Percentiles rank a stretch among this genome's conserved stretches.
These are phyloP conservation scores for Andrena dorsata DNA, from an alignment of 2,888 invertebrate genomes.

Conservation along the genomic window DNA sequence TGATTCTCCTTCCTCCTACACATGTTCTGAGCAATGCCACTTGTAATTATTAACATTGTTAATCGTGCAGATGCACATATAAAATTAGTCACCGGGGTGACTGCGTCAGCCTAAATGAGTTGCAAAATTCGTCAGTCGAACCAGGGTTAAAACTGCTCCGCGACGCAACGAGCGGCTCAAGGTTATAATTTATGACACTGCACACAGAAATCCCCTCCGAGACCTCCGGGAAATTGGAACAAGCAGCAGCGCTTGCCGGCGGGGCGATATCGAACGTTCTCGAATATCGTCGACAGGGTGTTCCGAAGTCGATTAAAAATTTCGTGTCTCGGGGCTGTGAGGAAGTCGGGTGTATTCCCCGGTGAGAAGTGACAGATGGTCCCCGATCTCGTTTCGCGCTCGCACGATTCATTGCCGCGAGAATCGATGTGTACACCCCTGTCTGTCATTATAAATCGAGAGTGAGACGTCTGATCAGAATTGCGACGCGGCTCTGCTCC, in stretches of 20 bases:
- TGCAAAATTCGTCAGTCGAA: no score
- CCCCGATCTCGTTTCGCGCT: slow-evolving; percentile 63
- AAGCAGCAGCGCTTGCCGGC: no score
- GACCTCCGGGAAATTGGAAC: background rate
- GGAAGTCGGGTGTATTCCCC: slow-evolving; percentile 22
- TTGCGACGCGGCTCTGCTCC: background rate
- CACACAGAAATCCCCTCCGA: background rate
- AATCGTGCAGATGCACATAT: no score
- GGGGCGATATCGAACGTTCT: background rate
- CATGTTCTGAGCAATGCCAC: no score
- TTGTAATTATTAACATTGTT: no score
- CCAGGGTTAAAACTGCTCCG: background rate
- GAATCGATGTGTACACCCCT: slow-evolving; percentile 74
- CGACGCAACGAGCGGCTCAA: no score
- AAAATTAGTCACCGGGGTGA: no score
- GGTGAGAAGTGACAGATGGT: slow-evolving; percentile 49
- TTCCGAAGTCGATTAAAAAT: slow-evolving; percentile 33
- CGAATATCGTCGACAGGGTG: background rate
- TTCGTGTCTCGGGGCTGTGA: slow-evolving; percentile 22
- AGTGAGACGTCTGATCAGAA: background rate
- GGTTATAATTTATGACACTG: no score
- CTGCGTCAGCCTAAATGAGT: no score
- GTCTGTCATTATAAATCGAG: slow-evolving; percentile 44
- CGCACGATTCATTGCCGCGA: slow-evolving; percentile 76
- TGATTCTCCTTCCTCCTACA: no score